Conservation (phyloP, 2,797 vertebrate species). For the Cygnus olor region DNA sequence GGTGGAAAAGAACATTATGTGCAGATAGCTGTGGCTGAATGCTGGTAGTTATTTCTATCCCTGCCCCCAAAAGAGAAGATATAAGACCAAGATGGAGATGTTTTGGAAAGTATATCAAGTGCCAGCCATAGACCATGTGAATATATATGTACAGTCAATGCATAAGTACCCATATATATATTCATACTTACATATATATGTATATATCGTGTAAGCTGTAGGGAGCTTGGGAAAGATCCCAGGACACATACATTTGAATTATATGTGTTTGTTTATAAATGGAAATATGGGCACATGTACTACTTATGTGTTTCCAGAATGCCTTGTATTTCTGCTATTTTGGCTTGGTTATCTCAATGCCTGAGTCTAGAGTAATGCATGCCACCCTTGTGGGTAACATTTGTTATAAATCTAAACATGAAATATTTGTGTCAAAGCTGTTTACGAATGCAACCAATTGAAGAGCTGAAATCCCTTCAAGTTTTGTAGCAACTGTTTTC, state of each 20-base stretch:
- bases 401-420: constrained; percentile 39
- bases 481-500: constrained; percentile 51
- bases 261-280: neutral
- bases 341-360: constrained; percentile 13
- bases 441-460: constrained; percentile 28
- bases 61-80: neutral
- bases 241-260: neutral
- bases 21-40: neutral
- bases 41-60: neutral
- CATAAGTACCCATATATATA: neutral
- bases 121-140: neutral
- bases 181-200: neutral
- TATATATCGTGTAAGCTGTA: neutral
- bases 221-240: neutral
- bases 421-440: constrained; percentile 64
- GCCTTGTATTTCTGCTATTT: constrained; percentile 9
- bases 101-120: neutral
- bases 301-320: neutral
- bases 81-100: neutral
- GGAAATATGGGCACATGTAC: neutral
- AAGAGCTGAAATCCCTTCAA: constrained; percentile 59
- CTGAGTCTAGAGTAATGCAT: neutral
- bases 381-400: constrained; percentile 22
- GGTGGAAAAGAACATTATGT: neutral
- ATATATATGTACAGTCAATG: neutral